phyloP scores from a whole-genome alignment of 2,888 invertebrate species.

The Caenorhabditis imperialis region DNA sequence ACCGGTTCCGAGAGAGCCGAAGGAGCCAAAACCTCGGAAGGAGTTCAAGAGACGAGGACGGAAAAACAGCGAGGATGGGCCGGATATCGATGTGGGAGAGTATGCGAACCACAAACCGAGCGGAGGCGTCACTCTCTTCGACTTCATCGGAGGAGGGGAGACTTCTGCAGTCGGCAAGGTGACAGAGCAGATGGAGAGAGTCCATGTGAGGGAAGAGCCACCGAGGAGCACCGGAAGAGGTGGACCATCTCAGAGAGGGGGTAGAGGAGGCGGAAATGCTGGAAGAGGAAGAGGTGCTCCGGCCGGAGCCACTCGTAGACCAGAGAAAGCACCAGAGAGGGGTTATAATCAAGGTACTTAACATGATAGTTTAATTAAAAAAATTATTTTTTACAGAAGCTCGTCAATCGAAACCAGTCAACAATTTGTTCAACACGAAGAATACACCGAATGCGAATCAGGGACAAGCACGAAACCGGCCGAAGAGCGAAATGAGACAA shows the following conservation, averaged over 20 bases:
- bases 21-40: slow-evolving; percentile 15
- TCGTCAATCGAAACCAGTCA: too few species aligned
- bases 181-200: slow-evolving; percentile 1
- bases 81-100: slow-evolving; percentile 32
- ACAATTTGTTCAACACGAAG: too few species aligned
- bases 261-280: background rate
- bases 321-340: background rate
- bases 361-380: too few species aligned
- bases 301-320: background rate
- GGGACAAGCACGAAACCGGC: too few species aligned
- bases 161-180: slow-evolving; percentile 1
- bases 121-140: slow-evolving; percentile 49
- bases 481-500: too few species aligned
- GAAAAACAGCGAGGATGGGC: slow-evolving; percentile 46
- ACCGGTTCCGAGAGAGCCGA: slow-evolving; percentile 10
- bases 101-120: slow-evolving; percentile 41
- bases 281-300: background rate
- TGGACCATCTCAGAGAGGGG: background rate
- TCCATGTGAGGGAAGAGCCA: slow-evolving; percentile 6
- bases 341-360: background rate
- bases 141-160: slow-evolving; percentile 40
- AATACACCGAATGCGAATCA: too few species aligned
- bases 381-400: too few species aligned
- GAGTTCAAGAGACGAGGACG: slow-evolving; percentile 27
- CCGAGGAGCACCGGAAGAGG: slow-evolving; percentile 7